Percentiles rank a stretch among this genome's conserved stretches.
phyloP scores from a whole-genome alignment of 2,888 invertebrate genomes.

The Drosophila kuntzei region DNA sequence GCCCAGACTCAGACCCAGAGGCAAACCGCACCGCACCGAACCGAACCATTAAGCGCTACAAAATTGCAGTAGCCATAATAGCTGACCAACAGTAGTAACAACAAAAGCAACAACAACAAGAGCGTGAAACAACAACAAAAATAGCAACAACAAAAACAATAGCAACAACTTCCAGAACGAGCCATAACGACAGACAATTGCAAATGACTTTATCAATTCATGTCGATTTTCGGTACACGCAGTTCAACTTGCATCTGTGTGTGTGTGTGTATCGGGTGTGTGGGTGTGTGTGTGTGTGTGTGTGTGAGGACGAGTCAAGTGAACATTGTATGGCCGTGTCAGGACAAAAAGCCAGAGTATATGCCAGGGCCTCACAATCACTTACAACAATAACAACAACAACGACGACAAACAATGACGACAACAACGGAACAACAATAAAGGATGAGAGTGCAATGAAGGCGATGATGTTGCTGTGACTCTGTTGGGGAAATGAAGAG shows the following conservation, averaged over 20 bases:
- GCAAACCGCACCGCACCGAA: constrained; percentile 17
- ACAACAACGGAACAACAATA: constrained; percentile 23
- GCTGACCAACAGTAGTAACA: constrained; percentile 59
- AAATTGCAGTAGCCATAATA: constrained; percentile 78
- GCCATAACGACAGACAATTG: constrained; percentile 78
- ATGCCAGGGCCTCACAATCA: constrained; percentile 59
- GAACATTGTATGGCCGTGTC: constrained; percentile 59
- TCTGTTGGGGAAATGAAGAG: constrained; percentile 8
- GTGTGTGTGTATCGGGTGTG: background rate
- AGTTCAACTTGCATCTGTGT: constrained; percentile 48
- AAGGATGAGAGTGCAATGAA: constrained; percentile 38
- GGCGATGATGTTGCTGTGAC: constrained; percentile 35
- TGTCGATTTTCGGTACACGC: constrained; percentile 75
- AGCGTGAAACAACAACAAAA: constrained; percentile 61
- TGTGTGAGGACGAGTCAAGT: constrained; percentile 36
- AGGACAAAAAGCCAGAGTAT: constrained; percentile 68
- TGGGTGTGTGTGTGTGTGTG: constrained; percentile 29
- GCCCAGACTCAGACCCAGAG: constrained; percentile 21
- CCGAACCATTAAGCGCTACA: constrained; percentile 74
- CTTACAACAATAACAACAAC: constrained; percentile 58
- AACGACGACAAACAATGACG: constrained; percentile 33
- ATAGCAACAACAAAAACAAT: constrained; percentile 19
- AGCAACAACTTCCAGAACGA: constrained; percentile 28
- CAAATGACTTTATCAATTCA: constrained; percentile 81
- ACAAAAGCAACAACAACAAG: constrained; percentile 42